Conservation (phyloP, 2,888 invertebrate genomes). For the Aphodius granarius region DNA sequence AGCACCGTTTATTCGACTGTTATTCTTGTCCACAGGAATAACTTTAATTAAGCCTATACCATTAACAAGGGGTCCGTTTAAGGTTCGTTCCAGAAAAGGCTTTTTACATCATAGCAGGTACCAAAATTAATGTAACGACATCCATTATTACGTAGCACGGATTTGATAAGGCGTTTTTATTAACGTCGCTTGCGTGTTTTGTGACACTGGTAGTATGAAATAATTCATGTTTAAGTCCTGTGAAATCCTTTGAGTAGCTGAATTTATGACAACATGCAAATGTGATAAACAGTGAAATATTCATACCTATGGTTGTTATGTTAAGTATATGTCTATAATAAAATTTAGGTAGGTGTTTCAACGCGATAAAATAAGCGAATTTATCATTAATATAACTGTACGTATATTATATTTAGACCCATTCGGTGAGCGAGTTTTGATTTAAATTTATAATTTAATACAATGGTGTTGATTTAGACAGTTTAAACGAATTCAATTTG, state of each 20-base stretch:
- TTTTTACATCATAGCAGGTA: background rate
- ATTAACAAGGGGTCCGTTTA: background rate
- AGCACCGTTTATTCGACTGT: no score
- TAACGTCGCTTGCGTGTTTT: background rate
- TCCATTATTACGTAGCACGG: background rate
- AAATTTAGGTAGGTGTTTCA: background rate
- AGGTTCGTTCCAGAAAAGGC: background rate
- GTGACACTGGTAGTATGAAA: background rate
- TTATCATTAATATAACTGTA: no score
- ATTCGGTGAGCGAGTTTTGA: no score
- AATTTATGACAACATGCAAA: background rate
- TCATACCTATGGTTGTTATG: background rate
- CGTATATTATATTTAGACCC: no score
- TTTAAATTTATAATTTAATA: no score
- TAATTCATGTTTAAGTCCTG: background rate
- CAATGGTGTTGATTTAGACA: no score
- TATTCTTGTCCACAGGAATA: no score
- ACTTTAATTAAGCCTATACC: no score
- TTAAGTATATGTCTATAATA: background rate
- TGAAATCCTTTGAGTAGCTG: background rate
- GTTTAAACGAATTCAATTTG: no score
- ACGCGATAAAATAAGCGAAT: no score
- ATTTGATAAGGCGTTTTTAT: background rate
- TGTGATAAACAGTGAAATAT: background rate
- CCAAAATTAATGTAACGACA: background rate